Conservation (phyloP, 1,140 invertebrate genomes). For the Meloidogyne hapla region DNA sequence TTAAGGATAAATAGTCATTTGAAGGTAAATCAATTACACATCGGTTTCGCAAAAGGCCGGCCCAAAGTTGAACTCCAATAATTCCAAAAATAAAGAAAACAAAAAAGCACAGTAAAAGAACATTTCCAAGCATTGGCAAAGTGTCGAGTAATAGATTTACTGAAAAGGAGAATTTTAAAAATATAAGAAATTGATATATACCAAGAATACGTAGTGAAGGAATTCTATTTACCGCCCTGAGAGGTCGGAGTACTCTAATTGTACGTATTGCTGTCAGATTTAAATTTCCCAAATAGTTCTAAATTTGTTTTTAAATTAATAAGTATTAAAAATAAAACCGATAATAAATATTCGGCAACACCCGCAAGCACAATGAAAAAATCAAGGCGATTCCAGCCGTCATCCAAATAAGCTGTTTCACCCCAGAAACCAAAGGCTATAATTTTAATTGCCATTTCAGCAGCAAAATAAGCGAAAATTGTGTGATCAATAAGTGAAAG, state of each 20-base stretch:
- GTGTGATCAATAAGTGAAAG: conserved; percentile 93
- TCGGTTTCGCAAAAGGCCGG: conserved; percentile 74
- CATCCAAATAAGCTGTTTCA: conserved; percentile 87
- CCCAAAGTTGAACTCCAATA: conserved; percentile 97
- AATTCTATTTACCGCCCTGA: conserved; percentile 97
- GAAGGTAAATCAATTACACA: conserved; percentile 61
- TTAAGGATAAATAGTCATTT: conserved; percentile 43
- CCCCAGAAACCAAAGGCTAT: conserved; percentile 96
- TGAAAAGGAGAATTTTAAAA: conserved; percentile 30
- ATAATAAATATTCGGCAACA: conserved; percentile 68
- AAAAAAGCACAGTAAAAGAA: conserved; percentile 96
- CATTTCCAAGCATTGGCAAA: conserved; percentile 93
- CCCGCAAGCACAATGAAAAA: conserved; percentile 96
- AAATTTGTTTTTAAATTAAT: conserved; percentile 82
- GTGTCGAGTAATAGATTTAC: conserved; percentile 85
- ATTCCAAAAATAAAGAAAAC: conserved; percentile 99
- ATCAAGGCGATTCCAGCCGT: conserved; percentile 92
- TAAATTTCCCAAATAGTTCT: conserved; percentile 83
- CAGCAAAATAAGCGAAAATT: conserved; percentile 75
- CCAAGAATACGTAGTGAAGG: conserved; percentile 80
- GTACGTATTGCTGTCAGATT: conserved; percentile 96
- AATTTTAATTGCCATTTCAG: conserved; percentile 79
- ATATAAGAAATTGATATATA: conserved; percentile 12
- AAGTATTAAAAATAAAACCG: conserved; percentile 72
- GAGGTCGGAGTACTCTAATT: conserved; percentile 88